phyloP scores from a whole-genome alignment of 2,888 invertebrate genomes.

The Tiliacea aurago region DNA sequence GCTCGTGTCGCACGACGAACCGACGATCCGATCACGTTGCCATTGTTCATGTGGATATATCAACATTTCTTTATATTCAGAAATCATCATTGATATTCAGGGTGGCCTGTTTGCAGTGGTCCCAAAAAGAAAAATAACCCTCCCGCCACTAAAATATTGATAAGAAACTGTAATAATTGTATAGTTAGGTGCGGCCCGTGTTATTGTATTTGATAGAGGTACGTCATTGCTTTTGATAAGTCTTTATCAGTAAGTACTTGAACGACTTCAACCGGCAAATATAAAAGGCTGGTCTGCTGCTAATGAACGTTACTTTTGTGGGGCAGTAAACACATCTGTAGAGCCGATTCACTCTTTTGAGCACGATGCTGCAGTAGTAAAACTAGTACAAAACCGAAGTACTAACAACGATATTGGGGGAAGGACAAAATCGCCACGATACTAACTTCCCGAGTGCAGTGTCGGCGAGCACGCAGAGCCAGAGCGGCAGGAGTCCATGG shows the following conservation, averaged over 20 bases:
- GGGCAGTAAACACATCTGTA: neutral
- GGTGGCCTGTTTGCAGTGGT: neutral
- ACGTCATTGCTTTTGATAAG: slow-evolving; percentile 23
- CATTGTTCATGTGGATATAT: neutral
- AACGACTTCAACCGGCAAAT: slow-evolving; percentile 1
- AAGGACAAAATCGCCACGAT: slow-evolving; percentile 20
- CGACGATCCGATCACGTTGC: neutral
- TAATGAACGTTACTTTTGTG: neutral
- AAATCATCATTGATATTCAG: neutral
- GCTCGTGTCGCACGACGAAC: neutral
- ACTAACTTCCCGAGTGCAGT: slow-evolving; percentile 76
- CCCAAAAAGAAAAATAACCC: neutral
- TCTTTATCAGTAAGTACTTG: slow-evolving; percentile 29
- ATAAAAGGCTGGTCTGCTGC: neutral
- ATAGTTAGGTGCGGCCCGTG: neutral
- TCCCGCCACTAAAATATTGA: neutral
- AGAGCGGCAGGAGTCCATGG: slow-evolving; percentile 71
- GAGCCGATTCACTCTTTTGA: neutral
- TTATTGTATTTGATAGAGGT: neutral
- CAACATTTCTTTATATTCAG: neutral
- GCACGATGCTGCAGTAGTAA: neutral
- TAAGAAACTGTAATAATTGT: neutral
- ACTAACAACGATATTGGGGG: neutral
- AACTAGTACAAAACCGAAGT: neutral
- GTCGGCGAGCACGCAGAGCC: slow-evolving; percentile 73